Evolutionary conservation across 2,113 vertebrate species (phyloP).

Genomic region (Penelope pileata): DNA sequence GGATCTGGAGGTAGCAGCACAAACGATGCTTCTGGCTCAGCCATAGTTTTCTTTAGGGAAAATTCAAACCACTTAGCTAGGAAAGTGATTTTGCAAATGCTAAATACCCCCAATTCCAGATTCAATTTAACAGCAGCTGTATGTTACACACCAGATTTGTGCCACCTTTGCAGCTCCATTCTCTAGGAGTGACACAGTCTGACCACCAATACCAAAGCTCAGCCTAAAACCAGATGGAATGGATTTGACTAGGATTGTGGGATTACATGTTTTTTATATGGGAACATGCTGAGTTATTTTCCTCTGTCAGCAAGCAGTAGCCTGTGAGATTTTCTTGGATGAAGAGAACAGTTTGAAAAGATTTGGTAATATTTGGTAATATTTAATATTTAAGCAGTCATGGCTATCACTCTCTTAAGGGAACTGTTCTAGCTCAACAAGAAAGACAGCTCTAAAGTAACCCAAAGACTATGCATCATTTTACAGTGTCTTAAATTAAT

Average conservation of each 20-base stretch:
- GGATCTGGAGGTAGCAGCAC: not conserved
- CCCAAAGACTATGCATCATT: not conserved
- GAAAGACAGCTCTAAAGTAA: not conserved
- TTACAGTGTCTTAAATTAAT: not conserved
- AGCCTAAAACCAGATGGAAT: not conserved
- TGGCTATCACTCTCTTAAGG: not conserved
- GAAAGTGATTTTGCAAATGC: not conserved
- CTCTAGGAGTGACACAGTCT: not conserved
- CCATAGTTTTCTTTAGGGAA: not conserved
- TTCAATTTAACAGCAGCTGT: not conserved
- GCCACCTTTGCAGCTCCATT: not conserved
- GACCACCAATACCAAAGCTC: not conserved
- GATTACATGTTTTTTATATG: not conserved
- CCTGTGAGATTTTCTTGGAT: not conserved
- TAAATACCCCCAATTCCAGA: not conserved
- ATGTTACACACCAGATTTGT: not conserved
- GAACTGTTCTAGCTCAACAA: not conserved
- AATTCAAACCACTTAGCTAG: not conserved
- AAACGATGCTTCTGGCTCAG: not conserved
- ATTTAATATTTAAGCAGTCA: too few species aligned
- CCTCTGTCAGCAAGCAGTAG: not conserved
- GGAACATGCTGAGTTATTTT: not conserved
- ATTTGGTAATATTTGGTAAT: not conserved
- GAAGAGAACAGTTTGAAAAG: not conserved
- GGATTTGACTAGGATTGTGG: not conserved